phyloP scores from a whole-genome alignment of 1,140 invertebrate genomes.

The Scaptomyza montana region DNA sequence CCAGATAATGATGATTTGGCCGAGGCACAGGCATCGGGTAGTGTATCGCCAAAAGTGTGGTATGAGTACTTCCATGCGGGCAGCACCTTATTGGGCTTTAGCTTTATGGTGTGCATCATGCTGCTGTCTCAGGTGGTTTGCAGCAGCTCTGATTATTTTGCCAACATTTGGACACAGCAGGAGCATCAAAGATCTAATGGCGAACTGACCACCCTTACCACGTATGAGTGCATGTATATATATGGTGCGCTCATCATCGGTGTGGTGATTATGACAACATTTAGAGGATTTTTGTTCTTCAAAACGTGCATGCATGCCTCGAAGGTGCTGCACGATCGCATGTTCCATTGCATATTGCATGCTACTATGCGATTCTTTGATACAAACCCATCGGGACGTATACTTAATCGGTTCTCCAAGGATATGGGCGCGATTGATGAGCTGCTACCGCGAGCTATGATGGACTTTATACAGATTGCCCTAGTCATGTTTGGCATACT shows the following conservation, averaged over 20 bases:
- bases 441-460: conserved; percentile 87
- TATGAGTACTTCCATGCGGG: conserved; percentile 88
- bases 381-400: conserved; percentile 90
- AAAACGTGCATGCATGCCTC: conserved; percentile 92
- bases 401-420: conserved; percentile 92
- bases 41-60: conserved; percentile 86
- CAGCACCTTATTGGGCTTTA: conserved; percentile 86
- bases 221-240: conserved; percentile 80
- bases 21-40: conserved; percentile 85
- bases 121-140: conserved; percentile 88
- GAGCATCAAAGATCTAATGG: conserved; percentile 81
- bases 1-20: conserved; percentile 84
- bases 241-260: conserved; percentile 74
- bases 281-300: conserved; percentile 89
- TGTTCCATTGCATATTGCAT: conserved; percentile 91
- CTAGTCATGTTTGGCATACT: conserved; percentile 87
- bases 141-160: conserved; percentile 91
- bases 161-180: conserved; percentile 89
- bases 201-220: conserved; percentile 62
- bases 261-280: conserved; percentile 84
- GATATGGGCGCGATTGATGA: conserved; percentile 94
- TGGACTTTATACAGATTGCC: conserved; percentile 86
- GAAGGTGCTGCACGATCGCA: conserved; percentile 90
- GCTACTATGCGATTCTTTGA: conserved; percentile 94
- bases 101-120: conserved; percentile 86